These are phyloP conservation scores for Ophion ellenae DNA, from an alignment of 2,888 invertebrate genomes.

Conservation along the genomic window DNA sequence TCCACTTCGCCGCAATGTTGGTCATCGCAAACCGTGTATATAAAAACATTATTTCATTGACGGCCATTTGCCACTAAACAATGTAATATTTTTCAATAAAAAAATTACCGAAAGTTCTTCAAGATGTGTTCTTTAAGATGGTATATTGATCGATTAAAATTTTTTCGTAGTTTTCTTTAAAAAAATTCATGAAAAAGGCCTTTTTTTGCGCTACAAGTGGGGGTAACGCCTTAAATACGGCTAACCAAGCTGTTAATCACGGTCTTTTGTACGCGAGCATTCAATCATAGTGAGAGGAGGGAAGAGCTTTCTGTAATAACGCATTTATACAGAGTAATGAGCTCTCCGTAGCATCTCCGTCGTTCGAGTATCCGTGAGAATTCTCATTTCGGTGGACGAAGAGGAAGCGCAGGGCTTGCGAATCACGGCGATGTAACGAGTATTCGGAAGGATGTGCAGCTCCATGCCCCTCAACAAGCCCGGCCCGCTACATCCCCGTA, in stretches of 20 bases:
- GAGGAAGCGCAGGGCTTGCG: conserved; percentile 20
- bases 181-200: no score
- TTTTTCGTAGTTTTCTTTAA: no score
- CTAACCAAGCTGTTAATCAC: not conserved
- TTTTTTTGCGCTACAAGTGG: no score
- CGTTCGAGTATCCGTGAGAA: conserved; percentile 48
- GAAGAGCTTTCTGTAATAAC: not conserved
- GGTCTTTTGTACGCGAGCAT: not conserved
- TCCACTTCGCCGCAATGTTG: no score
- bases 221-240: no score
- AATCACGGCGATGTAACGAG: conserved; percentile 54
- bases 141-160: no score
- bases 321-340: not conserved
- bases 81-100: no score
- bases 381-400: conserved; percentile 11
- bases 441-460: conserved; percentile 35
- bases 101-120: no score
- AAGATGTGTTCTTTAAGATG: no score
- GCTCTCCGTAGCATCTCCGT: conserved; percentile 9
- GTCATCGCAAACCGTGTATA: no score
- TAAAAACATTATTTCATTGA: no score
- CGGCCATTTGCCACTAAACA: no score
- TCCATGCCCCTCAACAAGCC: not conserved
- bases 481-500: conserved; percentile 9
- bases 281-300: not conserved